Evolutionary conservation across 2,113 vertebrate species (phyloP).

Genomic region (Ginglymostoma cirratum): DNA sequence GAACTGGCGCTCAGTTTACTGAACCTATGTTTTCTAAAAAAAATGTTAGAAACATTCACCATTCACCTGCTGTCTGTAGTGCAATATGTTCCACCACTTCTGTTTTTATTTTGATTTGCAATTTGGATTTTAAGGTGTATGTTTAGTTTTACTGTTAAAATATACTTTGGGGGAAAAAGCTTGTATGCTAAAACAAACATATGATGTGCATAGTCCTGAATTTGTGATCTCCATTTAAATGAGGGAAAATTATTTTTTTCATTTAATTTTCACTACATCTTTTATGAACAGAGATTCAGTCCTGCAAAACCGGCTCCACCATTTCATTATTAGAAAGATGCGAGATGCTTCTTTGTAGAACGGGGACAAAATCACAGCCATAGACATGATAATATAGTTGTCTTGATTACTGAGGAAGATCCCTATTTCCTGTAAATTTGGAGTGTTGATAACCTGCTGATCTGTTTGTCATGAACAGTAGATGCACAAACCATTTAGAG

Average conservation of each 20-base stretch:
- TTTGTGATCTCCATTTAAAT: background rate
- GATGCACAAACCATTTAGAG: background rate
- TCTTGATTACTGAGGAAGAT: background rate
- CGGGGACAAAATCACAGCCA: background rate
- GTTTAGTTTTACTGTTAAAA: background rate
- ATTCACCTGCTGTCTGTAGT: background rate
- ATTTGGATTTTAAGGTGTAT: background rate
- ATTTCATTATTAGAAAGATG: background rate
- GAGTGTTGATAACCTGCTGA: background rate
- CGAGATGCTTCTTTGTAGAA: background rate
- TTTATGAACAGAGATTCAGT: background rate
- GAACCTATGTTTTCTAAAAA: background rate
- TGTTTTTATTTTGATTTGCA: background rate
- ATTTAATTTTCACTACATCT: too few species aligned
- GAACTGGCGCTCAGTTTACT: background rate
- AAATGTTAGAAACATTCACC: background rate
- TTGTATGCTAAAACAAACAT: too few species aligned
- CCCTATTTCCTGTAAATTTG: background rate
- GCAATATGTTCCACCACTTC: background rate
- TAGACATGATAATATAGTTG: background rate
- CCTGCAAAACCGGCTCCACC: background rate
- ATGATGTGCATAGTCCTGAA: background rate
- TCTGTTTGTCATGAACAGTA: background rate
- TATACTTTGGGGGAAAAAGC: background rate
- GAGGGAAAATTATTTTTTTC: background rate